phyloP scores from a whole-genome alignment of 2,113 vertebrate species.

The Aplodontia rufa region DNA sequence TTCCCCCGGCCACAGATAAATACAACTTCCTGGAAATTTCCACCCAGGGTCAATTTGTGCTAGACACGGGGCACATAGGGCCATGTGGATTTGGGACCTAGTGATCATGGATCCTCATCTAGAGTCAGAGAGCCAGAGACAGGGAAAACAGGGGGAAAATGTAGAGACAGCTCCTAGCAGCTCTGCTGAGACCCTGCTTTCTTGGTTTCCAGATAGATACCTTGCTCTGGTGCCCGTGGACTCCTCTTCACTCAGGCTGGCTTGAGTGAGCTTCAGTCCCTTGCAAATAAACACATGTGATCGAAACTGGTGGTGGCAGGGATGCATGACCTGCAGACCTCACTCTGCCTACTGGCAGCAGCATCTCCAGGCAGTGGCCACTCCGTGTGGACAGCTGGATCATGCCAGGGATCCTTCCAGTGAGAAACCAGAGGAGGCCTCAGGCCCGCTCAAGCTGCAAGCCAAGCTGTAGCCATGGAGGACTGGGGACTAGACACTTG shows the following conservation, averaged over 20 bases:
- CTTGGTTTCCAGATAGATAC: not conserved
- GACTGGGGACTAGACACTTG: not conserved
- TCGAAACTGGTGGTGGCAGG: not conserved
- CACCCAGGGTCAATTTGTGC: not conserved
- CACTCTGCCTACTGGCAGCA: not conserved
- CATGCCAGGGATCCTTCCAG: too few species aligned
- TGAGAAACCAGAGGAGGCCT: not conserved
- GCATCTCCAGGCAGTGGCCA: not conserved
- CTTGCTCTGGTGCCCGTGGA: too few species aligned
- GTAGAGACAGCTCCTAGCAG: not conserved
- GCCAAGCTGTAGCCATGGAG: rapidly evolving
- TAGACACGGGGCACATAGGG: not conserved
- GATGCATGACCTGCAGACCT: not conserved
- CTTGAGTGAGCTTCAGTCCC: not conserved
- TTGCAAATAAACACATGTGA: not conserved
- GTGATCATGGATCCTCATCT: not conserved
- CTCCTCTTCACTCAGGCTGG: not conserved
- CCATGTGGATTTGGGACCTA: not conserved
- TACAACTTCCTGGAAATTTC: not conserved
- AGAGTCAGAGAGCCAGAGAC: not conserved
- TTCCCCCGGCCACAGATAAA: not conserved
- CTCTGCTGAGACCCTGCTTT: not conserved
- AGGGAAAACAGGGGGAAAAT: not conserved
- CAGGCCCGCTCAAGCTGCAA: not conserved
- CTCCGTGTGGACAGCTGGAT: not conserved